Conservation (phyloP, 2,888 invertebrate species). For the Rutpela maculata region DNA sequence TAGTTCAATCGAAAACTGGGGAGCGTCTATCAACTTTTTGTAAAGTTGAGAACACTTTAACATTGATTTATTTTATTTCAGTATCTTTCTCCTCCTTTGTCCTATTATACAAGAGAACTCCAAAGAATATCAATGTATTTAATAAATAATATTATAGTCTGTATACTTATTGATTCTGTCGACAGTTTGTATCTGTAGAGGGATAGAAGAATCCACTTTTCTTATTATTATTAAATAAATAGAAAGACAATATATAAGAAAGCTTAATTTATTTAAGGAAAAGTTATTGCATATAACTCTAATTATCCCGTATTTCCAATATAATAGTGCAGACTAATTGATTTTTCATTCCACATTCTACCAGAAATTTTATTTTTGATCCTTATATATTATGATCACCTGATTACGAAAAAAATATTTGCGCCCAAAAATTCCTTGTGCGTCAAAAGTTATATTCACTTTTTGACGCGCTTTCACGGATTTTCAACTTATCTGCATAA, state of each 20-base stretch:
- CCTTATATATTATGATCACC: too few relatives aligned
- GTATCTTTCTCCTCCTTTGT: constrained; percentile 19
- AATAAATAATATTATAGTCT: not conserved
- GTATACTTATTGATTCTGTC: not conserved
- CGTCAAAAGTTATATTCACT: too few relatives aligned
- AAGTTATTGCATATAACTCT: too few relatives aligned
- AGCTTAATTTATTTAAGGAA: too few relatives aligned
- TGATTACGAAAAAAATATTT: too few relatives aligned
- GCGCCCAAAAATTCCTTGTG: too few relatives aligned
- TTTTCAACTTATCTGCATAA: too few relatives aligned
- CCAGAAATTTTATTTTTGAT: too few relatives aligned
- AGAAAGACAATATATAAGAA: not conserved
- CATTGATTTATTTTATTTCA: constrained; percentile 43
- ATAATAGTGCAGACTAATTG: too few relatives aligned
- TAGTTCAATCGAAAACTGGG: constrained; percentile 50
- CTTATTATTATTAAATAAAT: not conserved
- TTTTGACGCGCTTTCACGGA: too few relatives aligned
- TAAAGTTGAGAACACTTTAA: constrained; percentile 39
- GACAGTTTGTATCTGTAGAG: not conserved
- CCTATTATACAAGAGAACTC: not conserved
- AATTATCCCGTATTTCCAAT: not conserved
- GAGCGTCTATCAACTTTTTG: constrained; percentile 57
- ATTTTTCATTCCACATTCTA: too few relatives aligned
- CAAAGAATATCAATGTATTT: constrained; percentile 1
- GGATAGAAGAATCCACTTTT: not conserved